phyloP scores from a whole-genome alignment of 2,113 vertebrate species.

The Chaenocephalus aceratus region DNA sequence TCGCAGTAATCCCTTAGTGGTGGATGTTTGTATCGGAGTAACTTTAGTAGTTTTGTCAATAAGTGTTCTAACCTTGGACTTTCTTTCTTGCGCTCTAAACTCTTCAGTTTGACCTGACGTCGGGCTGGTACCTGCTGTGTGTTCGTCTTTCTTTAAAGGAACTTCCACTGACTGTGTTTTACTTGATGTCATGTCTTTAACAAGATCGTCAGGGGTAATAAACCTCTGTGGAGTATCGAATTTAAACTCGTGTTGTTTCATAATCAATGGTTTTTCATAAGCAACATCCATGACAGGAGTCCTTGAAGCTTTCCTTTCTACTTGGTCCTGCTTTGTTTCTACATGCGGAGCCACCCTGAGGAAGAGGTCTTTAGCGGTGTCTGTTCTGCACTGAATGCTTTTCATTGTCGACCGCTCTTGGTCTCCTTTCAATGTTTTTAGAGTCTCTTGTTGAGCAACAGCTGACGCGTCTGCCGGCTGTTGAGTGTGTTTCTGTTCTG shows the following conservation, averaged over 20 bases:
- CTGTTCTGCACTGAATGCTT: conserved; percentile 1
- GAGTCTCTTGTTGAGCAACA: background rate
- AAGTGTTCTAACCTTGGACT: too few species aligned
- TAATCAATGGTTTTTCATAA: conserved; percentile 4
- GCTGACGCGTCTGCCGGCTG: background rate
- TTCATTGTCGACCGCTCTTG: background rate
- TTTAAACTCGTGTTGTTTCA: background rate
- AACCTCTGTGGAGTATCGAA: background rate
- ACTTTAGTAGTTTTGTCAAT: too few species aligned
- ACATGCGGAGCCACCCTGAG: background rate
- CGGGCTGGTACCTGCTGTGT: background rate
- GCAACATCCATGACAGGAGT: conserved; percentile 1
- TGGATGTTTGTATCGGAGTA: too few species aligned
- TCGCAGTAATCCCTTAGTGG: background rate
- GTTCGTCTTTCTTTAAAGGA: background rate
- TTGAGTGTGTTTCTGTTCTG: background rate
- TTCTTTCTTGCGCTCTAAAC: too few species aligned
- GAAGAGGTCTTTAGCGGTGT: background rate
- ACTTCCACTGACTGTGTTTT: background rate
- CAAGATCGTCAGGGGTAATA: background rate
- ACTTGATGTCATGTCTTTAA: background rate
- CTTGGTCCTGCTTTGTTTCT: conserved; percentile 1
- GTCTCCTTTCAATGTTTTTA: background rate
- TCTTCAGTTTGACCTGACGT: background rate
- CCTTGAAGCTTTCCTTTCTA: conserved; percentile 10